Evolutionary conservation across 2,113 vertebrate genomes (phyloP).

Genomic region (Ochotona curzoniae): DNA sequence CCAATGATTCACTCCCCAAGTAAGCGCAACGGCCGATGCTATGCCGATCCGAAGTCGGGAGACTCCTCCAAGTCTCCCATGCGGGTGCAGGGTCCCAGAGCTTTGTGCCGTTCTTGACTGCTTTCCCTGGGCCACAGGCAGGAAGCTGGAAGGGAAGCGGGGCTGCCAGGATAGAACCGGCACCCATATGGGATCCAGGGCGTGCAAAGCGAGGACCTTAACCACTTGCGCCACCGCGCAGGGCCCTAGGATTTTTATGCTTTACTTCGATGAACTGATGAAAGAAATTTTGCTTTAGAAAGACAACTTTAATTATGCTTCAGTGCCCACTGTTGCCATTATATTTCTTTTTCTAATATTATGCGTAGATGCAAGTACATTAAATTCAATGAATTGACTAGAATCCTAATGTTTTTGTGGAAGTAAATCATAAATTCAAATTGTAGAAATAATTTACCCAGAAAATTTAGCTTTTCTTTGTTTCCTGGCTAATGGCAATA

Average conservation of each 20-base stretch:
- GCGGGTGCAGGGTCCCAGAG: too few species aligned
- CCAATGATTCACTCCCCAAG: too few species aligned
- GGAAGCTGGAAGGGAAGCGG: too few species aligned
- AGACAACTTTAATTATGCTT: neutral
- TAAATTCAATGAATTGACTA: slow-evolving; percentile 15
- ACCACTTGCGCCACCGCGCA: too few species aligned
- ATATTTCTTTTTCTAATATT: slow-evolving; percentile 1
- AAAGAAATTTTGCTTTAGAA: neutral
- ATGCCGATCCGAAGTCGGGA: too few species aligned
- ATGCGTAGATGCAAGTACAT: slow-evolving; percentile 22
- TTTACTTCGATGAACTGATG: slow-evolving; percentile 26
- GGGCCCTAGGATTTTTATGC: neutral
- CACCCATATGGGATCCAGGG: too few species aligned
- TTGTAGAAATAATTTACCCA: neutral
- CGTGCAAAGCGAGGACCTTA: too few species aligned
- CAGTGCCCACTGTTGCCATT: neutral
- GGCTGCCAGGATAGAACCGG: too few species aligned
- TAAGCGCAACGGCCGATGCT: too few species aligned
- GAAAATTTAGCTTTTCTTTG: neutral
- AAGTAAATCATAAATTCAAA: neutral
- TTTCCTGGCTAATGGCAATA: neutral
- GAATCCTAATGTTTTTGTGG: neutral
- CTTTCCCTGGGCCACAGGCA: too few species aligned
- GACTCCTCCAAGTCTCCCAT: too few species aligned
- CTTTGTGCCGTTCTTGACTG: too few species aligned